Percentiles rank a stretch among this genome's conserved stretches.
These are phyloP conservation scores for Caenorhabditis inopinata DNA, from an alignment of 1,140 invertebrate genomes.

Conservation along the genomic window DNA sequence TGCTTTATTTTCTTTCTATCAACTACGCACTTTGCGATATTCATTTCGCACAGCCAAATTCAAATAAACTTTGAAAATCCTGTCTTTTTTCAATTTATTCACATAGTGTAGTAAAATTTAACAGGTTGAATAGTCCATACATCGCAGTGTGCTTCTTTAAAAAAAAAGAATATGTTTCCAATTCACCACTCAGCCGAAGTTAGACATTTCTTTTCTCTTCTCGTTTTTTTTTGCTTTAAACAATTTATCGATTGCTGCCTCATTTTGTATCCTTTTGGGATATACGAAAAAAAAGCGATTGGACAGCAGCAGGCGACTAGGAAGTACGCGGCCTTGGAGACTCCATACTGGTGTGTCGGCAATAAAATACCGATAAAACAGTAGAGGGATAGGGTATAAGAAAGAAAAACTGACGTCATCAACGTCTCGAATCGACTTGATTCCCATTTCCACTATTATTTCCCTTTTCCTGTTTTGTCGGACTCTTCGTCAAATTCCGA, in stretches of 20 bases:
- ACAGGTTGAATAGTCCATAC: neutral
- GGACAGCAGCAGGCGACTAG: neutral
- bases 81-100: neutral
- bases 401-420: conserved; percentile 21
- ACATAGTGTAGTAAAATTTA: neutral
- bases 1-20: too few species aligned
- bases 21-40: too few species aligned
- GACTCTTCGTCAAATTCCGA: conserved; percentile 8
- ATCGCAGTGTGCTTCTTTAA: neutral
- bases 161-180: neutral
- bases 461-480: conserved; percentile 3
- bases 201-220: too few species aligned
- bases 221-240: too few species aligned
- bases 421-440: neutral
- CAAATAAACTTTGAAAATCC: too few species aligned
- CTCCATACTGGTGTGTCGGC: neutral
- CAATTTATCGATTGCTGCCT: too few species aligned
- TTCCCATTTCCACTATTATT: neutral
- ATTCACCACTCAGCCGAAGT: too few species aligned
- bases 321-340: conserved; percentile 26
- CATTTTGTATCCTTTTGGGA: too few species aligned
- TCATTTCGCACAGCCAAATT: too few species aligned
- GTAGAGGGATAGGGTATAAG: conserved; percentile 18
- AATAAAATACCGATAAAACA: conserved; percentile 18
- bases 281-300: neutral